Evolutionary conservation across 1,140 invertebrate genomes (phyloP).

Genomic region (Proctacanthus coquilletti): DNA sequence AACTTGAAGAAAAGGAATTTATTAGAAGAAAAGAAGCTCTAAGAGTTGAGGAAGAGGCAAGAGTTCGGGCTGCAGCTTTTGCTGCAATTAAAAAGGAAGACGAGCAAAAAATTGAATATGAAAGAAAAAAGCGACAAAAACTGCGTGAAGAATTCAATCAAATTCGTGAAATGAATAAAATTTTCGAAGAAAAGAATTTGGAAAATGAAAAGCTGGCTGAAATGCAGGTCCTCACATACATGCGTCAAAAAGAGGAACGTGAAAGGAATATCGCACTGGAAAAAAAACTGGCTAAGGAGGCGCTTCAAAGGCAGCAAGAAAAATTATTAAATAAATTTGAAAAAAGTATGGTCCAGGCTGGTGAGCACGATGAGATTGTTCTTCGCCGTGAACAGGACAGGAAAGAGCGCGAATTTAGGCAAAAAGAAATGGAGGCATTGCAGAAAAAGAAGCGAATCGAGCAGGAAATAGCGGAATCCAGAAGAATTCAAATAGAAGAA

Average conservation of each 20-base stretch:
- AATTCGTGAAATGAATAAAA: constrained; percentile 37
- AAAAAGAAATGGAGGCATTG: constrained; percentile 35
- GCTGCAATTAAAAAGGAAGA: constrained; percentile 38
- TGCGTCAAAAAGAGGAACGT: constrained; percentile 38
- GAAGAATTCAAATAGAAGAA: constrained; percentile 31
- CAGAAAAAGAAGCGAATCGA: constrained; percentile 33
- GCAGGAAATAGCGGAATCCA: constrained; percentile 32
- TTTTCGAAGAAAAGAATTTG: constrained; percentile 36
- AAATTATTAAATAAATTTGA: constrained; percentile 30
- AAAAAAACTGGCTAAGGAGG: constrained; percentile 23
- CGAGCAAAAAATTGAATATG: constrained; percentile 25
- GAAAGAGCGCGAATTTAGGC: constrained; percentile 37
- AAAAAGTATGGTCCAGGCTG: constrained; percentile 25
- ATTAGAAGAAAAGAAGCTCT: constrained; percentile 39
- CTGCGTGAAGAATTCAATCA: constrained; percentile 37
- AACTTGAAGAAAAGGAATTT: constrained; percentile 42
- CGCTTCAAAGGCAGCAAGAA: constrained; percentile 33
- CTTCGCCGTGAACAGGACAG: constrained; percentile 37
- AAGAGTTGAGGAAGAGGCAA: constrained; percentile 43
- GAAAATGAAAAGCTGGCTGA: constrained; percentile 45
- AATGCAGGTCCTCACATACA: constrained; percentile 41
- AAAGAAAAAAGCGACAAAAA: constrained; percentile 26
- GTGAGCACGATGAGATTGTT: constrained; percentile 37
- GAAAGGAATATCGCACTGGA: constrained; percentile 33
- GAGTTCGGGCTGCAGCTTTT: constrained; percentile 35